phyloP scores from a whole-genome alignment of 2,888 invertebrate species.

The Corythucha ciliata region DNA sequence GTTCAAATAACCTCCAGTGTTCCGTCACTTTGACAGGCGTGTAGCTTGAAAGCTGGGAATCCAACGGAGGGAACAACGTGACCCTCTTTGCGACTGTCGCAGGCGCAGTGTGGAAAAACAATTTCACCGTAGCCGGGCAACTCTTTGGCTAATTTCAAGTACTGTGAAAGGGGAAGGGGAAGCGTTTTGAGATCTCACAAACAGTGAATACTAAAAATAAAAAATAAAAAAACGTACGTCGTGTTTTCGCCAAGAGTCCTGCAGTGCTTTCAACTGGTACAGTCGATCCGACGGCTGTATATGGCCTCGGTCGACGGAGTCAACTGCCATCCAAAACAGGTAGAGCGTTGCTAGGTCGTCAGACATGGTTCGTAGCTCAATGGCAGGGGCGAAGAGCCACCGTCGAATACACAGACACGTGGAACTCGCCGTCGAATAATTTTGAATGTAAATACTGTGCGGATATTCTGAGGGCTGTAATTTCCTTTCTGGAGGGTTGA shows the following conservation, averaged over 20 bases:
- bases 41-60: conserved; percentile 56
- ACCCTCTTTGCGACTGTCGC: conserved; percentile 81
- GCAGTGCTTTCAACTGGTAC: conserved; percentile 92
- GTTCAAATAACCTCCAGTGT: conserved; percentile 51
- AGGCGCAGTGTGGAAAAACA: conserved; percentile 87
- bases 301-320: conserved; percentile 89
- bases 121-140: conserved; percentile 89
- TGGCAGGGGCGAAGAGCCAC: conserved; percentile 72
- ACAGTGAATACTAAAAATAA: background rate
- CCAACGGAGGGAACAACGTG: conserved; percentile 71
- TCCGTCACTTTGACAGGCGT: conserved; percentile 76
- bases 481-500: conserved; percentile 64
- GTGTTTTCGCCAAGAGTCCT: conserved; percentile 74
- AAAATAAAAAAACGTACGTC: conserved; percentile 46
- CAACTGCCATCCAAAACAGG: conserved; percentile 88
- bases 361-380: conserved; percentile 56
- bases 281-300: conserved; percentile 81
- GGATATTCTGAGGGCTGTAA: conserved; percentile 89
- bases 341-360: conserved; percentile 69
- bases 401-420: conserved; percentile 83
- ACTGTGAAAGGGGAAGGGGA: conserved; percentile 42
- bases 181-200: background rate
- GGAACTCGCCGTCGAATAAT: conserved; percentile 94
- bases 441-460: conserved; percentile 96
- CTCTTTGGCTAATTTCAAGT: conserved; percentile 71